These are phyloP conservation scores for Mobula birostris DNA, from an alignment of 2,113 vertebrate species.

Conservation along the genomic window DNA sequence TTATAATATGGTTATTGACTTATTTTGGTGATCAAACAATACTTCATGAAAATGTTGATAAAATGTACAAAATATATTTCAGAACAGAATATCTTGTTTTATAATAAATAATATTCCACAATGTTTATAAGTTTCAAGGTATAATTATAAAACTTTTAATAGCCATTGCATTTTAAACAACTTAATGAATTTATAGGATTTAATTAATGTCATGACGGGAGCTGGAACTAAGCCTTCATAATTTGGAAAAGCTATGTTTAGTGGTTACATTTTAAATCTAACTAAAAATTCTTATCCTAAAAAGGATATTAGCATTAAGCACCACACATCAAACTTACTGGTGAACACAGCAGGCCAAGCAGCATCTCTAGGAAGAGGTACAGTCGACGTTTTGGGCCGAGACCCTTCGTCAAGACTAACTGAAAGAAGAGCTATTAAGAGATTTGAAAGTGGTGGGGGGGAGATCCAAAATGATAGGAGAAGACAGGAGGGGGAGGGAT, in stretches of 20 bases:
- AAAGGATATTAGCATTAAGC: not conserved
- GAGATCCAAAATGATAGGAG: no score
- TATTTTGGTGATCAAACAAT: not conserved
- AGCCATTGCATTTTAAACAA: not conserved
- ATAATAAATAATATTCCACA: not conserved
- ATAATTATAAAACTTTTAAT: not conserved
- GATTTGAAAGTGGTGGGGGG: no score
- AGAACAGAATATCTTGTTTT: not conserved
- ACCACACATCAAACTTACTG: no score
- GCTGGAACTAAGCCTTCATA: not conserved
- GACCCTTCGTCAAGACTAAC: no score
- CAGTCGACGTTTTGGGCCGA: no score
- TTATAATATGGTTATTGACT: not conserved
- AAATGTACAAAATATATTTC: slow-evolving; percentile 12
- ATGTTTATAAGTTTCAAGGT: not conserved
- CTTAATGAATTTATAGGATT: no score
- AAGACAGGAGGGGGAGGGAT: no score
- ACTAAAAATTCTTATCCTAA: not conserved
- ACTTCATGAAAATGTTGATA: no score
- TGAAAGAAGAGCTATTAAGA: no score
- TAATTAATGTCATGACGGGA: not conserved
- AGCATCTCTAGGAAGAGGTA: no score
- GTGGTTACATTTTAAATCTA: not conserved
- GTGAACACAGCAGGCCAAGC: no score
- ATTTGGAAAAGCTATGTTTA: not conserved